Percentiles rank a stretch among this genome's conserved stretches.
phyloP scores from a whole-genome alignment of 1,140 invertebrate genomes.

The Ericerus pela region DNA sequence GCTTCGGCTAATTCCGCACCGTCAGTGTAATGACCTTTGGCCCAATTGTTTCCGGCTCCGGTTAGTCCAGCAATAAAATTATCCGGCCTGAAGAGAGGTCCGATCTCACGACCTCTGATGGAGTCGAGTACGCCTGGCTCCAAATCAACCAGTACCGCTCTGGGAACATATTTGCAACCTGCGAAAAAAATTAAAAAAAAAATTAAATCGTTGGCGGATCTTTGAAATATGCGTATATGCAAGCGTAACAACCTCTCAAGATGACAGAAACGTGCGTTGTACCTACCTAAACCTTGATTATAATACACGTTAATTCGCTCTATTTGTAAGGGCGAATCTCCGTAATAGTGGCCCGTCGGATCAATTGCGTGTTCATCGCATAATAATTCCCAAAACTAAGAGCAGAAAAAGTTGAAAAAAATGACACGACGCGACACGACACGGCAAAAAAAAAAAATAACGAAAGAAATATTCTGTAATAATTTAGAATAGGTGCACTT shows the following conservation, averaged over 20 bases:
- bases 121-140: conserved; percentile 28
- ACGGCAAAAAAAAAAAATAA: not conserved
- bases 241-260: too few relatives aligned
- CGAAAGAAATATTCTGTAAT: not conserved
- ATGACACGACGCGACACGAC: not conserved
- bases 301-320: conserved; percentile 47
- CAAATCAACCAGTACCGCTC: conserved; percentile 35
- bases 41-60: conserved; percentile 76
- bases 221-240: too few relatives aligned
- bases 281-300: conserved; percentile 34
- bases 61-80: conserved; percentile 66
- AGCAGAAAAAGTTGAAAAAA: conserved; percentile 27
- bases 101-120: conserved; percentile 45
- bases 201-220: too few relatives aligned
- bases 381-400: conserved; percentile 45
- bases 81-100: conserved; percentile 56
- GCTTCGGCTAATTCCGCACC: conserved; percentile 41
- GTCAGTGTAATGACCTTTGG: conserved; percentile 67
- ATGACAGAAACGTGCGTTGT: too few relatives aligned
- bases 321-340: conserved; percentile 38
- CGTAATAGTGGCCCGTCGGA: conserved; percentile 35
- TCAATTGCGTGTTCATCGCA: conserved; percentile 44
- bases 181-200: not conserved
- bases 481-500: conserved; percentile 19
- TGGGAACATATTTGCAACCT: conserved; percentile 34